These are phyloP conservation scores for Hyperopisus bebe DNA, from an alignment of 2,113 vertebrate species.

Conservation along the genomic window DNA sequence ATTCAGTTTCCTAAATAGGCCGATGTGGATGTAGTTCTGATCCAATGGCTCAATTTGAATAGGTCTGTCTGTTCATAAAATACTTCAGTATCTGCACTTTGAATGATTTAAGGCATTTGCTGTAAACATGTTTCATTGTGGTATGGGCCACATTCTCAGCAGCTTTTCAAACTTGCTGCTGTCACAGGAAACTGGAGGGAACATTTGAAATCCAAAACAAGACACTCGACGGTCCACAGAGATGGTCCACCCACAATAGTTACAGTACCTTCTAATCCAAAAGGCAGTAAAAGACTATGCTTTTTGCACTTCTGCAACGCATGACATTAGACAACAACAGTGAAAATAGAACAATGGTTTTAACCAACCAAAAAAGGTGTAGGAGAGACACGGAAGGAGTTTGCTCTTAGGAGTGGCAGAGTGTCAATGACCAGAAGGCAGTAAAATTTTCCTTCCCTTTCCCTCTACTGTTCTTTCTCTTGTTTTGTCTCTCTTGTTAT, in stretches of 20 bases:
- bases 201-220: slow-evolving; percentile 26
- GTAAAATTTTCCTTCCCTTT: neutral
- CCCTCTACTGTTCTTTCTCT: neutral
- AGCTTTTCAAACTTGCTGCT: neutral
- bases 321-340: slow-evolving; percentile 41
- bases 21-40: neutral
- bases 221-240: slow-evolving; percentile 42
- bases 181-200: neutral
- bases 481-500: neutral
- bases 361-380: neutral
- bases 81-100: neutral
- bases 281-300: slow-evolving; percentile 34
- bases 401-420: neutral
- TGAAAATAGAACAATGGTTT: slow-evolving; percentile 27
- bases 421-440: neutral
- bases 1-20: neutral
- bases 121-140: neutral
- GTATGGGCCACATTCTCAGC: neutral
- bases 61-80: neutral
- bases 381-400: neutral
- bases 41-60: neutral
- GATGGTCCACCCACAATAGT: neutral
- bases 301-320: neutral
- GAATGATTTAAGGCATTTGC: neutral
- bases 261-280: no score